Base-by-base conservation (phyloP, 2,797 vertebrate species). In the Enteromius afrohamiltoni region DNA sequence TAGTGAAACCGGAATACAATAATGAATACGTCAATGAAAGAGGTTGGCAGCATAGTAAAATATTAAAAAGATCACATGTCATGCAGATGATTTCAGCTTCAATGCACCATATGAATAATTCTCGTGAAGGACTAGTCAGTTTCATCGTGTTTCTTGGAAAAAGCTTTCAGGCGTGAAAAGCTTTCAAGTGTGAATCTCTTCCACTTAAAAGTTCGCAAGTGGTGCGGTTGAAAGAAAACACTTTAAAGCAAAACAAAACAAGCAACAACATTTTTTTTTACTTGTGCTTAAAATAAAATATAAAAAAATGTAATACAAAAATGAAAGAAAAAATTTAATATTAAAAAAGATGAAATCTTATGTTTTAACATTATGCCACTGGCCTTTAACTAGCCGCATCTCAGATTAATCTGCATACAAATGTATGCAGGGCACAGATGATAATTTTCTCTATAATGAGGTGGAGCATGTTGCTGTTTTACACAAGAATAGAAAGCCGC, bases 391-490 rank as follows among this genome's bases (percentile, higher is more conserved):
- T 26, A 62, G 51, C 65, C 74, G 49, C 74, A 42, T 83, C 86
- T 79, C 70, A 4, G 85, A 62, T 85, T 64, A 87, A 89, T 88
- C 76, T 76, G 83, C 87, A 88, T 87, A 40, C 42, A 64, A 85
- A 85, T 87, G 83, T 90, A 87, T 85, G 89, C 89, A 89, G 88
- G 85, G 16, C 85, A 91, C 89, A 89, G 89, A 89, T 92, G 87
- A 92, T 92, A 85, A 90, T 93, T 92, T 92, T 93, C 88, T 91
- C 92, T 92, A 85, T 92, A 93, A 94, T 93, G 89, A 91, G 87
- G 58, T 89, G 81, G 88, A 91, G 90, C 91, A 79, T 92, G 91
- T 90, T 90, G 82, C 90, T 90, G 89, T 75, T 94, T 93, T 90
- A 80, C 93, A 93, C 93, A 83, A 92, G 84, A 94, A 93, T 85